Conservation (phyloP, 2,888 invertebrate species). For the Apoda limacodes region DNA sequence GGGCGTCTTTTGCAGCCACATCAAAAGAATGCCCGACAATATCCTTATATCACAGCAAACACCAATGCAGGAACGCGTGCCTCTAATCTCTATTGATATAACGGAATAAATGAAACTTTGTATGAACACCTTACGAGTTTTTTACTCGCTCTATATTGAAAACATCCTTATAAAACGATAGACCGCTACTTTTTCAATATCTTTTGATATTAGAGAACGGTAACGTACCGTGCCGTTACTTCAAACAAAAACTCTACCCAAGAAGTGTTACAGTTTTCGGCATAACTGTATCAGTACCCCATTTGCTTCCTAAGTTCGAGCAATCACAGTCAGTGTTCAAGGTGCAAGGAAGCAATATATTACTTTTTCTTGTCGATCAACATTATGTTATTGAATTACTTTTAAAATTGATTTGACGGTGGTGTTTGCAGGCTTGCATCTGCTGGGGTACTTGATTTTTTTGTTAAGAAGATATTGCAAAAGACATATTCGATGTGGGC, state of each 20-base stretch:
- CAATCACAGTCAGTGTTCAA: conserved; percentile 38
- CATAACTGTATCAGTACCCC: conserved; percentile 57
- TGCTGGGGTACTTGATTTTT: conserved; percentile 42
- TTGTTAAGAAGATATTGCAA: conserved; percentile 37
- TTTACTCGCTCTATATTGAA: conserved; percentile 35
- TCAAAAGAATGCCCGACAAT: conserved; percentile 53
- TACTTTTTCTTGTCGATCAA: conserved; percentile 53
- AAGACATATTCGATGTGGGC: conserved; percentile 54
- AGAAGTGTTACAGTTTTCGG: conserved; percentile 62
- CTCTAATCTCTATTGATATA: conserved; percentile 65
- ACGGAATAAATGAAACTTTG: conserved; percentile 49
- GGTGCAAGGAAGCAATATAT: conserved; percentile 69
- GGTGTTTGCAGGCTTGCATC: conserved; percentile 59
- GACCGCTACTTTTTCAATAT: conserved; percentile 47
- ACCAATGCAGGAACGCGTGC: conserved; percentile 54
- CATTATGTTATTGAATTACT: conserved; percentile 70
- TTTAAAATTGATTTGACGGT: conserved; percentile 53
- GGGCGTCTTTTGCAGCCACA: conserved; percentile 58
- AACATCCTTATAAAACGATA: conserved; percentile 56
- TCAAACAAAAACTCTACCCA: conserved; percentile 38
- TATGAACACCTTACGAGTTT: conserved; percentile 59
- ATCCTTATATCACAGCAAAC: conserved; percentile 33
- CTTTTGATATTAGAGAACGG: conserved; percentile 47
- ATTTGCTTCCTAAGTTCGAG: conserved; percentile 34
- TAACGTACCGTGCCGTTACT: conserved; percentile 52